A percentile compares a stretch with the other conserved stretches of the same genome.
Evolutionary conservation across 1,140 invertebrate genomes (phyloP).

Genomic region (Battus philenor): DNA sequence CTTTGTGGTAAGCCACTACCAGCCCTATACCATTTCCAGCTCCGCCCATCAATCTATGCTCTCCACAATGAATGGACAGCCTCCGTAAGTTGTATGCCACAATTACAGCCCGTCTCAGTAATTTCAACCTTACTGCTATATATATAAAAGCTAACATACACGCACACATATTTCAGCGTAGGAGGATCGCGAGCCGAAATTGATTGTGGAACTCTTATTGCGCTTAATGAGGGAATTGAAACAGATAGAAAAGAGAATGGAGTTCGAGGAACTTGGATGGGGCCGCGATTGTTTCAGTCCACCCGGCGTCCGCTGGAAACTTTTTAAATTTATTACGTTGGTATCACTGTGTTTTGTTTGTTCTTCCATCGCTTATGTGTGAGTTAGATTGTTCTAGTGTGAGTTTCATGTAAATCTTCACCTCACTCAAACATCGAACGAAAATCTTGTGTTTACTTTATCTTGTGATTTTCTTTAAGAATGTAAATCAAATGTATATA

Average conservation of each 20-base stretch:
- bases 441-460: no score
- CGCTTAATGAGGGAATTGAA: slow-evolving; percentile 67
- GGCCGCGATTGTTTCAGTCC: slow-evolving; percentile 18
- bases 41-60: slow-evolving; percentile 65
- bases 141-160: slow-evolving; percentile 16
- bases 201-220: slow-evolving; percentile 61
- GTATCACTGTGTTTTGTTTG: no score
- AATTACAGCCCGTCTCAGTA: slow-evolving; percentile 14
- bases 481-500: no score
- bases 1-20: slow-evolving; percentile 53
- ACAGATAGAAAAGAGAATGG: slow-evolving; percentile 45
- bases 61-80: slow-evolving; percentile 64
- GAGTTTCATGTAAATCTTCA: no score
- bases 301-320: slow-evolving; percentile 4
- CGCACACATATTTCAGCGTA: slow-evolving; percentile 26
- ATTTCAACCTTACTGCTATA: slow-evolving; percentile 24
- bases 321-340: slow-evolving; percentile 17
- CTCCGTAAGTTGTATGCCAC: slow-evolving; percentile 32
- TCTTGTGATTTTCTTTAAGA: no score
- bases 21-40: slow-evolving; percentile 52
- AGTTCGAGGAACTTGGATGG: slow-evolving; percentile 24
- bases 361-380: no score
- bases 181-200: slow-evolving; percentile 50
- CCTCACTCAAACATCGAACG: no score
- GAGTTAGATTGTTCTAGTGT: no score